Base-by-base conservation (phyloP, 2,888 invertebrate species). In the Scrobipalpa atriplicella region DNA sequence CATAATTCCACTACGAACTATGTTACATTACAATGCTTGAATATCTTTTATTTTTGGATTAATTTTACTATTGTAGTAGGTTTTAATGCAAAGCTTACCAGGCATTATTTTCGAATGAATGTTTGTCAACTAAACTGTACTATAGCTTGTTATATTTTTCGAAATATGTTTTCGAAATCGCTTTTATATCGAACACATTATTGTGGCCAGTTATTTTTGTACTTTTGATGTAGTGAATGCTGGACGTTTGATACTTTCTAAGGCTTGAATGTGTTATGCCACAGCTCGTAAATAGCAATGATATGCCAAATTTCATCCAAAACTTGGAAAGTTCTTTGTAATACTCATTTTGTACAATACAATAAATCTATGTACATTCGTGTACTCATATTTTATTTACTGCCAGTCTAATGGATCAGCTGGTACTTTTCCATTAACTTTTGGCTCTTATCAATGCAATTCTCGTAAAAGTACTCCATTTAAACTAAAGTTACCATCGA, bases 171-270 rank as follows among this genome's bases (percentile, higher is more conserved):
- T 83, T 78, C 79, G 80, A 80, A 80, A 79, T 77, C 70, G 78
- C 78, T 81, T 76, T 77, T 76, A 78, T 75, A 73, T 80, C 78
- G 82, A 86, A 86, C 86, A 86, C 84, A 79, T 83, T 82, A 82
- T 83, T 86, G 86, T 90, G 92, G 92, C 92, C 92, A 92, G 92
- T 92, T 91, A 86, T 89, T 85, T 84, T 85, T 86, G 84, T 86
- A 81, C 85, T 88, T 83, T 85, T 86, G 81, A 82, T 81, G 71
- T 84, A 87, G 82, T 84, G 82, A 85, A 84, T 79, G 81, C 86
- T 87, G 84, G 84, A 82, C 80, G 78, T 83, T 82, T 78, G 77
- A 77, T 78, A 80, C 75, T 71, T 74, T 74, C 68, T 76, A 78
- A 82, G 81, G 75, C 74, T 80, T 81, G 77, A 76, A 72, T 47